Evolutionary conservation across 2,113 vertebrate species (phyloP).

Genomic region (Bombycilla garrulus): DNA sequence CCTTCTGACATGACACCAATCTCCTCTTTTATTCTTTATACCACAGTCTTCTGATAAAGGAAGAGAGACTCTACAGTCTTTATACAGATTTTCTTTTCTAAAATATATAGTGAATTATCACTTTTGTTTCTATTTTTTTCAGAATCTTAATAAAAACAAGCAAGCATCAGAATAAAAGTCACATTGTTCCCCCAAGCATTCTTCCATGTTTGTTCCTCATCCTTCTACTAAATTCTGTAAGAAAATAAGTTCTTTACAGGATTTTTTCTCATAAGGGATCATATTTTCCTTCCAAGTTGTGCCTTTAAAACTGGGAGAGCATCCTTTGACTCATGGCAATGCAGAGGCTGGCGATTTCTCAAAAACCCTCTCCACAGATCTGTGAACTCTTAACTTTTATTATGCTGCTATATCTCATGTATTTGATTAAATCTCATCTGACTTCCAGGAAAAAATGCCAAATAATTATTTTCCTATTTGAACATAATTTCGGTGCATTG

Average conservation of each 20-base stretch:
- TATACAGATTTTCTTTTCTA: background rate
- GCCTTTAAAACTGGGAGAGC: background rate
- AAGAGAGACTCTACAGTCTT: background rate
- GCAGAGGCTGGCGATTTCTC: background rate
- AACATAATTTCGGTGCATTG: background rate
- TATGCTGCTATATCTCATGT: background rate
- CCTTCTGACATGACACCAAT: background rate
- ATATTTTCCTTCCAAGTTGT: background rate
- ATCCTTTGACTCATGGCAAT: background rate
- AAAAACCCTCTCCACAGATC: background rate
- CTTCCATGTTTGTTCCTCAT: rapidly evolving
- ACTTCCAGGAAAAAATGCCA: background rate
- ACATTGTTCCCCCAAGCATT: background rate
- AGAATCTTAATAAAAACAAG: background rate
- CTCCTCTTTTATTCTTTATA: background rate
- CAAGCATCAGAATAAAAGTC: background rate
- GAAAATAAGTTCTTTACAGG: background rate
- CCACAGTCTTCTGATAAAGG: background rate
- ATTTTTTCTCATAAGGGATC: background rate
- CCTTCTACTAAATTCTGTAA: background rate
- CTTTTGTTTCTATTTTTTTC: background rate
- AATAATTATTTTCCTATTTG: background rate
- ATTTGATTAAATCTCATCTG: background rate
- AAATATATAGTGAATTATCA: background rate
- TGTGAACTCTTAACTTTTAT: background rate